A percentile compares a stretch with the other conserved stretches of the same genome.
Conservation (phyloP, 1,140 invertebrate genomes). For the Lysiphlebus fabarum region DNA sequence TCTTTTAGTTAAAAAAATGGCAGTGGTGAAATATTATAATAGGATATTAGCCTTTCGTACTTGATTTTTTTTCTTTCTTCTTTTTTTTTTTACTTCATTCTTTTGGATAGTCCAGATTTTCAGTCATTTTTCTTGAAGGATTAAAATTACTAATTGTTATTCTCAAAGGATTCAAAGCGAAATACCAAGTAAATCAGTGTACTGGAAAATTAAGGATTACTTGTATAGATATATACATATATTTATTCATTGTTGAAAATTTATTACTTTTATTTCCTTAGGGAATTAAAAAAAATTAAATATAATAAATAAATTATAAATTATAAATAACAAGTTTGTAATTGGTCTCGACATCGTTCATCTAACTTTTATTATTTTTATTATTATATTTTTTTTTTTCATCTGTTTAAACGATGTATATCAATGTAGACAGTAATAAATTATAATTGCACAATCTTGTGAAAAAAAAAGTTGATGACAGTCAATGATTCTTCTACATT, state of each 20-base stretch:
- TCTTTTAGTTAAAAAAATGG: too few species aligned
- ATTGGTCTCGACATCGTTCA: too few species aligned
- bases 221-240: background rate
- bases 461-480: conserved; percentile 6
- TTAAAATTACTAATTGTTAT: conserved; percentile 50
- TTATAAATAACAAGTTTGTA: too few species aligned
- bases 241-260: background rate
- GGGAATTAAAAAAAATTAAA: background rate
- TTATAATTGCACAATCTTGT: conserved; percentile 10
- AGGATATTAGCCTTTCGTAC: conserved; percentile 9
- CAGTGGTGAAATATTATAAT: too few species aligned
- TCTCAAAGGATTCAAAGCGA: conserved; percentile 33
- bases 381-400: conserved; percentile 10
- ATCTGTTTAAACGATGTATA: background rate
- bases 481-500: background rate
- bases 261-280: conserved; percentile 3
- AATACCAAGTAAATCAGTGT: conserved; percentile 24
- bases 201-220: conserved; percentile 44
- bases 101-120: conserved; percentile 1
- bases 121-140: conserved; percentile 25
- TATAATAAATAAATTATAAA: too few species aligned
- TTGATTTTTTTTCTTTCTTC: too few species aligned
- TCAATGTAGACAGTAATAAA: conserved; percentile 8
- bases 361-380: background rate
- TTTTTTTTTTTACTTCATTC: too few species aligned